Conservation (phyloP, 2,797 vertebrate genomes). For the Sorex maritimensis region DNA sequence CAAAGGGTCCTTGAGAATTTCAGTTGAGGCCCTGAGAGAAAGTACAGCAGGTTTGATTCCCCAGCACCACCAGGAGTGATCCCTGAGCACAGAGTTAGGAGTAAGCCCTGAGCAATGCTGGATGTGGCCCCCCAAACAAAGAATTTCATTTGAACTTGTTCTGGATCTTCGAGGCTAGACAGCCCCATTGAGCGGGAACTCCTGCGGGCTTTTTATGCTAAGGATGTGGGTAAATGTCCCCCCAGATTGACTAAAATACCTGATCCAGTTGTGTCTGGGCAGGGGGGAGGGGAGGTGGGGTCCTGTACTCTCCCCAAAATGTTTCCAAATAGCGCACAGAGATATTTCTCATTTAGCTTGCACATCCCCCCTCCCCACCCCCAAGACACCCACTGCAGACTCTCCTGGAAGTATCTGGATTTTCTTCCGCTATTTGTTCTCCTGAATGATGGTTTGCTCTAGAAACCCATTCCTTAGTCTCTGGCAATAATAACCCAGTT, state of each 20-base stretch:
- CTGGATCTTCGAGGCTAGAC: background rate
- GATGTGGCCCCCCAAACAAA: background rate
- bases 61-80: too few relatives aligned
- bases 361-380: too few relatives aligned
- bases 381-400: background rate
- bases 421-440: slow-evolving; percentile 1
- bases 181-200: background rate
- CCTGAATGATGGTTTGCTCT: slow-evolving; percentile 36
- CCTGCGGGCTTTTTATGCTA: background rate
- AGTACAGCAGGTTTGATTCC: too few relatives aligned
- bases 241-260: background rate
- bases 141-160: background rate
- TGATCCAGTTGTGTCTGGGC: background rate
- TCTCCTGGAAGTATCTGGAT: slow-evolving; percentile 38
- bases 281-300: too few relatives aligned
- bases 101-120: too few relatives aligned
- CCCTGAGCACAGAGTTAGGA: too few relatives aligned
- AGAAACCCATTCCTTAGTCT: slow-evolving; percentile 48
- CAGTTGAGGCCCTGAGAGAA: too few relatives aligned
- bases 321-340: background rate
- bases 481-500: slow-evolving; percentile 54
- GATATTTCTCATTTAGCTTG: background rate
- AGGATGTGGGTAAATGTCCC: background rate
- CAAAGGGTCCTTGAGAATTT: too few relatives aligned
- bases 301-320: accelerated